A percentile compares a stretch with the other conserved stretches of the same genome.
These are phyloP conservation scores for Itoplectis maculator DNA, from an alignment of 2,888 invertebrate genomes.

Conservation along the genomic window DNA sequence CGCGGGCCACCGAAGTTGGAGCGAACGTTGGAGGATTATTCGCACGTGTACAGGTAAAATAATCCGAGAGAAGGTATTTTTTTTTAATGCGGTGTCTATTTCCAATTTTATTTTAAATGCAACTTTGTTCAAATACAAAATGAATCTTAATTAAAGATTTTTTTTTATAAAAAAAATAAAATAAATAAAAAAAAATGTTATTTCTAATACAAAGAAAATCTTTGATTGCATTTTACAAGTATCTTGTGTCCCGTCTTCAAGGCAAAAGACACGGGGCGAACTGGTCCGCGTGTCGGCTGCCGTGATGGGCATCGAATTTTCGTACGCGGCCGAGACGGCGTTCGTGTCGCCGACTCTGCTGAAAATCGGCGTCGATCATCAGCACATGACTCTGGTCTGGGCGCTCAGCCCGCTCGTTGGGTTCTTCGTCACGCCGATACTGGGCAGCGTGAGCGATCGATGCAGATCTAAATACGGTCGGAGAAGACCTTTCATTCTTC, in stretches of 20 bases:
- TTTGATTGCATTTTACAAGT: not conserved
- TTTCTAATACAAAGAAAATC: too few species aligned
- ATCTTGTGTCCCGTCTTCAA: constrained; percentile 31
- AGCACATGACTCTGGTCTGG: constrained; percentile 98
- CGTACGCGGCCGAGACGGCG: constrained; percentile 98
- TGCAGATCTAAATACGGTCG: constrained; percentile 93
- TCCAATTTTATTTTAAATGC: too few species aligned
- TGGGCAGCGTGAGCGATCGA: constrained; percentile 96
- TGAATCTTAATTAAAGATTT: too few species aligned
- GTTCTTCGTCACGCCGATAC: constrained; percentile 96
- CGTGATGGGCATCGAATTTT: constrained; percentile 99
- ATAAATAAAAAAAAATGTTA: too few species aligned
- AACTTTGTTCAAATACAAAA: too few species aligned
- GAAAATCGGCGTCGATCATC: constrained; percentile 96
- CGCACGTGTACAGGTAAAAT: constrained; percentile 89
- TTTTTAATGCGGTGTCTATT: too few species aligned
- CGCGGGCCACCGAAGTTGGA: constrained; percentile 80
- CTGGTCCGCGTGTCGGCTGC: constrained; percentile 95
- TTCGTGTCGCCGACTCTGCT: constrained; percentile 97
- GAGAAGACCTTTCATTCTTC: constrained; percentile 95
- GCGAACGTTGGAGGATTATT: constrained; percentile 86
- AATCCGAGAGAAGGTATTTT: not conserved
- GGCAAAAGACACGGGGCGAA: constrained; percentile 90
- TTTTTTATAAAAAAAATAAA: too few species aligned
- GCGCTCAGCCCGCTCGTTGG: constrained; percentile 97